Evolutionary conservation across 2,113 vertebrate species (phyloP), one percentile per base, ranked within the genome.

Genomic region (Elanoides forficatus): DNA sequence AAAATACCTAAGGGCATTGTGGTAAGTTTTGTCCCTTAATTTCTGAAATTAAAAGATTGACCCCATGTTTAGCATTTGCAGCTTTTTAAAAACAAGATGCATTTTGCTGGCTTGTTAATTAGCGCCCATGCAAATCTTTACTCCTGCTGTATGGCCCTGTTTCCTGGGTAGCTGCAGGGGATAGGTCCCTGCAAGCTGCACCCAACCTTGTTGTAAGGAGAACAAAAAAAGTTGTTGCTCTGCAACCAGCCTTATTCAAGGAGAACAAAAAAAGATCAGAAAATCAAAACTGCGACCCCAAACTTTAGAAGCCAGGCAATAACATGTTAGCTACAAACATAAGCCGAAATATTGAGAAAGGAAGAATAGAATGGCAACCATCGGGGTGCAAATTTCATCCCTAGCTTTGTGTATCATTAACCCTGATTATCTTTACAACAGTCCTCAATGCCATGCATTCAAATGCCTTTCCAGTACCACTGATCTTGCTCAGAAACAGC

Each of bases 1-100:
- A 94, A 92, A 94, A 87, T 88, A 91, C 74, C 62, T 92, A 65
- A 95, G 73, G 73, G 79, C 86, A 95, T 79, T 80, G n/a, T 13
- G 32, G 15, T 38, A 91, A 88, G 21, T 88, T 95, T 90, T 88
- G 70, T 42, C n/a, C 48, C 40, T 87, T 76, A 55, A 75, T 91
- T 89, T 94, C 73, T 58, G 58, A 93, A 95, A 94, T 87, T 72
- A 79, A 79, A 92, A 68, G 45, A 81, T 3, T 80, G 70, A 92
- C 73, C 43, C 25, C 36, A 11, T 25, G 19, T 66, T 92, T 56
- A 92, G 38, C 63, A 90, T 78, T 53, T 50, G 15, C 42, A 73
- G 53, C 27, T 90, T 80, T 66, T 85, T 29, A 23, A 81, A 88
- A 88, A 47, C 15, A 70, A 70, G 55, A 23, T 36, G 32, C 5